Evolutionary conservation across 1,140 invertebrate species (phyloP).

Genomic region (Saccostrea echinata): DNA sequence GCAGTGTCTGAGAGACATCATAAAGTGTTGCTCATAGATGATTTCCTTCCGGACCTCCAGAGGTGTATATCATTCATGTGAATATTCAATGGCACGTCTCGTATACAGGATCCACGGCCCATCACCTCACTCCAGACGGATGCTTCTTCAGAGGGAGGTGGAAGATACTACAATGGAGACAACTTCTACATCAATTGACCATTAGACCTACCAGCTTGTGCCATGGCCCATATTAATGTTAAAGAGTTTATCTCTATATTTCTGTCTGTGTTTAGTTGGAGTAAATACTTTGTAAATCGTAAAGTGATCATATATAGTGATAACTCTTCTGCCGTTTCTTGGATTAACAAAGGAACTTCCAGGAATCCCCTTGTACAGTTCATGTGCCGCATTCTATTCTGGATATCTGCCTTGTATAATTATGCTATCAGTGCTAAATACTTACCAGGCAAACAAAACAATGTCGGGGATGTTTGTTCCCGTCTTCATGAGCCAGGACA

Average conservation of each 20-base stretch:
- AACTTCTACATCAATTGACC: too few species aligned
- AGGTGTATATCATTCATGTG: constrained; percentile 47
- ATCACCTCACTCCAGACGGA: constrained; percentile 50
- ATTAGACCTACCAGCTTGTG: too few species aligned
- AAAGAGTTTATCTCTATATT: too few species aligned
- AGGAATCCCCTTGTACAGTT: constrained; percentile 12
- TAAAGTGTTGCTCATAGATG: constrained; percentile 23
- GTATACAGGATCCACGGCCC: constrained; percentile 36
- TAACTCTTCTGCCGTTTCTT: background rate
- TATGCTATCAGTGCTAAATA: constrained; percentile 42
- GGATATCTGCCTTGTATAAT: constrained; percentile 47
- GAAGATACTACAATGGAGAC: too few species aligned
- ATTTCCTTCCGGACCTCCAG: constrained; percentile 42
- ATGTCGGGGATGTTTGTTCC: constrained; percentile 28
- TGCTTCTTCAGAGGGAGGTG: constrained; percentile 47
- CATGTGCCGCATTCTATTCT: constrained; percentile 47
- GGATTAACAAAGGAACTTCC: constrained; percentile 41
- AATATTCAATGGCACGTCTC: constrained; percentile 44
- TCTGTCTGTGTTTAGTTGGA: too few species aligned
- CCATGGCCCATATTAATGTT: too few species aligned
- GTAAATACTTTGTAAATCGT: too few species aligned
- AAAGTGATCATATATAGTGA: background rate
- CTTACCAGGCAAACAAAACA: constrained; percentile 36
- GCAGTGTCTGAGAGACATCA: background rate
- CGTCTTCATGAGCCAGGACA: constrained; percentile 15